Base-by-base conservation (phyloP, 2,113 vertebrate genomes). In the Balaeniceps rex region DNA sequence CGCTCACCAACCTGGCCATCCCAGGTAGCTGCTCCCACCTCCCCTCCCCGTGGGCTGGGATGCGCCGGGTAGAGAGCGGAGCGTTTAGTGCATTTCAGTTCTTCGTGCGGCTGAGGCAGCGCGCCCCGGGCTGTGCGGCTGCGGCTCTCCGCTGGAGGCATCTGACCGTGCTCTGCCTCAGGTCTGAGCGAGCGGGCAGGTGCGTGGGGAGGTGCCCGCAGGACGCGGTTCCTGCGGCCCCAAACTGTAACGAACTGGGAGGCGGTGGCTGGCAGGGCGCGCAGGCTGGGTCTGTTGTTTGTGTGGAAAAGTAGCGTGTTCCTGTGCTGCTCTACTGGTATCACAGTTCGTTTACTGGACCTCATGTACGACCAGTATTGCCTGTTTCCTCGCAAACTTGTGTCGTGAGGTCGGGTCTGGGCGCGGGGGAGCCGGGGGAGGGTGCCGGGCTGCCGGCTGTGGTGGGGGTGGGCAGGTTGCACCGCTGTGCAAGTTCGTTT, bases 1-100 rank as follows among this genome's bases (percentile, higher is more conserved):
- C 99, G 72, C 99, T 99, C 88, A 99, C 99, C 97, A 99, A 99
- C 97, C 97, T 99, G 95, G 99, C 99, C 40, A 99, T 99, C 92
- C 99, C 99, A 72, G 99, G 99, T 99, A 98, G 93, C 33, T n/a
- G 57, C 33, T 58, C 25, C 51, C 42, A 4, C 8, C 76, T n/a
- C 9, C 46, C 36, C 36, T 33, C 55, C 58, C 42, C 82, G 71
- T 81, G 69, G 66, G 46, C 31, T 19, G 38, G 21, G 46, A 5
- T 22, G 52, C 57, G 61, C 42, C 54, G 44, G 51, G 19, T 12
- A 23, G 31, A 7, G 42, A 44, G 77, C 46, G 63, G 61, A 52
- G 64, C 36, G 29, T 22, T 46, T 14, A 11, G 28, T 19, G 25
- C 42, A 10, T 33, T 51, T 76, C 52, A 4, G 91, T 42, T 72